Evolutionary conservation across 2,797 vertebrate genomes (phyloP).

Genomic region (Bovichtus variegatus): DNA sequence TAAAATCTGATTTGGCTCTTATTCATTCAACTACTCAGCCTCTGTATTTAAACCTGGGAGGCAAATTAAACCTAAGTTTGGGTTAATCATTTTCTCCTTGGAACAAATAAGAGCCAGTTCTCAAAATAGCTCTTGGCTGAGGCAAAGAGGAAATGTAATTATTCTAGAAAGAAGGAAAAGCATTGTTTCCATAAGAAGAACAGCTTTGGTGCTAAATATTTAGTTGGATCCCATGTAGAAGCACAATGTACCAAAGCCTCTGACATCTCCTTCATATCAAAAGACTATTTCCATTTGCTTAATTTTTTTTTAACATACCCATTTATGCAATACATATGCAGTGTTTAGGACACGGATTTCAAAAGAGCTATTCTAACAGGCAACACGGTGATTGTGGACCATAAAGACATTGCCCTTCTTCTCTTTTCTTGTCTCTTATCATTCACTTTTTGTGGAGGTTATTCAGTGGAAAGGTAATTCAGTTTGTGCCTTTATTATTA

Average conservation of each 20-base stretch:
- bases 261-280: slow-evolving; percentile 31
- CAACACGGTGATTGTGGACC: not conserved
- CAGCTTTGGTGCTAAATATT: slow-evolving; percentile 67
- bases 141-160: slow-evolving; percentile 66
- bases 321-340: slow-evolving; percentile 20
- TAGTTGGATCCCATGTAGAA: slow-evolving; percentile 35
- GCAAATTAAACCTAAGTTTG: slow-evolving; percentile 40
- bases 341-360: slow-evolving; percentile 5
- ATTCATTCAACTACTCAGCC: not conserved
- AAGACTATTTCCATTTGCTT: slow-evolving; percentile 38
- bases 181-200: slow-evolving; percentile 61
- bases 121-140: slow-evolving; percentile 58
- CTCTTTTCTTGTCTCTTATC: slow-evolving; percentile 1
- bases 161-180: slow-evolving; percentile 46
- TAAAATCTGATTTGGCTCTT: slow-evolving; percentile 23
- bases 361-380: slow-evolving; percentile 3
- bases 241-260: slow-evolving; percentile 34
- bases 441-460: slow-evolving; percentile 17
- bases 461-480: slow-evolving; percentile 33
- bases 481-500: slow-evolving; percentile 30
- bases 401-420: not conserved
- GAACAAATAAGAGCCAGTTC: slow-evolving; percentile 43
- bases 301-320: slow-evolving; percentile 14
- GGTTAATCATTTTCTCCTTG: slow-evolving; percentile 53
- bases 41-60: slow-evolving; percentile 8